phyloP scores from a whole-genome alignment of 1,140 invertebrate genomes.

The Coboldia fuscipes region DNA sequence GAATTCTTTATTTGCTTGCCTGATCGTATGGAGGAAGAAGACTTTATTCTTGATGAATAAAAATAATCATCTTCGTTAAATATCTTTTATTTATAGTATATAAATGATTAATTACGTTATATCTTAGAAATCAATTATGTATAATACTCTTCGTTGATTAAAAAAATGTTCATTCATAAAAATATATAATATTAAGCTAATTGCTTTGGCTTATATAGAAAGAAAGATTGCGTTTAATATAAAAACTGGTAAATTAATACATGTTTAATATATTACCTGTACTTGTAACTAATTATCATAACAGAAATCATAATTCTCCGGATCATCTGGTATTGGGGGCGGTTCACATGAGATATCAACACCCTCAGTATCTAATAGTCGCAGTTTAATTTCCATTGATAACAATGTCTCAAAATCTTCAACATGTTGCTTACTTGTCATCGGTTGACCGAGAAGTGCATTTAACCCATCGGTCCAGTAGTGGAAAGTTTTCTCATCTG shows the following conservation, averaged over 20 bases:
- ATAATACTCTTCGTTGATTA: neutral
- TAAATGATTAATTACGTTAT: neutral
- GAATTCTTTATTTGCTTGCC: constrained; percentile 74
- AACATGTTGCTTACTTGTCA: constrained; percentile 73
- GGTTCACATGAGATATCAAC: constrained; percentile 85
- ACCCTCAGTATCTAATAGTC: constrained; percentile 82
- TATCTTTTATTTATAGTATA: neutral
- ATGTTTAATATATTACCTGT: too few relatives aligned
- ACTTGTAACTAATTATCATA: constrained; percentile 34
- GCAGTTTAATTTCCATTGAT: constrained; percentile 90
- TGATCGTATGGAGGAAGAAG: constrained; percentile 48
- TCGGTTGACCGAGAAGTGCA: constrained; percentile 65
- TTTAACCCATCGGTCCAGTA: constrained; percentile 96
- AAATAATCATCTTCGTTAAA: constrained; percentile 30
- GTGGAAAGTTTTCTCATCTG: constrained; percentile 71
- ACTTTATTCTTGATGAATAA: constrained; percentile 41
- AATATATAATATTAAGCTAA: neutral
- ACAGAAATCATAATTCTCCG: constrained; percentile 70
- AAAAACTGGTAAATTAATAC: too few relatives aligned
- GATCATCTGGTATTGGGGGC: constrained; percentile 71
- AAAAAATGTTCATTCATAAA: neutral
- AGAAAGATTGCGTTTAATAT: too few relatives aligned
- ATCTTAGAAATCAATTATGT: neutral
- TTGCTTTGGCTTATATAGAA: too few relatives aligned
- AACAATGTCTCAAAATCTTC: constrained; percentile 80